Base-by-base conservation (phyloP, 2,888 invertebrate genomes). In the Patella caerulea region DNA sequence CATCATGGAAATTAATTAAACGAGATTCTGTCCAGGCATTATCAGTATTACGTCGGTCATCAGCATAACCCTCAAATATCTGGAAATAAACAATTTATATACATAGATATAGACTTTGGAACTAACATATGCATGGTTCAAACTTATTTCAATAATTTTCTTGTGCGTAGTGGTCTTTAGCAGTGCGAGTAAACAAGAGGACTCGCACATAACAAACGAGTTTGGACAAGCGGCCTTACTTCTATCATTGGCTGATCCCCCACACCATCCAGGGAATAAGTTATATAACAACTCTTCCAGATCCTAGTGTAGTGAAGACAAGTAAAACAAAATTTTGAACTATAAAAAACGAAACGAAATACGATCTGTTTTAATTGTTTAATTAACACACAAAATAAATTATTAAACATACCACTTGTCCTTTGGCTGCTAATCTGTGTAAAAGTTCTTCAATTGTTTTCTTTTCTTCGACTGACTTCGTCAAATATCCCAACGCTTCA, bases 11-110 rank as follows among this genome's bases (percentile, higher is more conserved):
- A 93, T 96, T 97, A 74, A 95, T 94, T 1, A 96, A 98, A 5
- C 95, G 94, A 0, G 98, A 98, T 92, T 99, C 99, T 94, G 99
- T 97, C 99, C 99, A 99, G 0, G 98, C 95, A 92, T 99, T 99
- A 91, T 99, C 99, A 0, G 99, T 99, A 91, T 99, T 99, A 73
- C 99, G 94, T 34, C 95, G 97, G 92, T 99, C 99, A 92, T 99
- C 98, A 0, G 99, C 97, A 91, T 98, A 98, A 0, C 98, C 98
- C 87, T 94, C 93, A 89, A 96, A 97, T 24, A 97, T 94, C 90
- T 95, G 80, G 7, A 81, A 54, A 56, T 15, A 45, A 73, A 73
- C 77, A 83, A 15, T 19, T 73, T 11, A 24, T 52, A 55, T 53
- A 34, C 52, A 45, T 3, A 45, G 2, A 65, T 0, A 12, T 1